A percentile compares a stretch with the other conserved stretches of the same genome.
phyloP scores from a whole-genome alignment of 1,140 invertebrate genomes.

The Lordiphosa collinella region DNA sequence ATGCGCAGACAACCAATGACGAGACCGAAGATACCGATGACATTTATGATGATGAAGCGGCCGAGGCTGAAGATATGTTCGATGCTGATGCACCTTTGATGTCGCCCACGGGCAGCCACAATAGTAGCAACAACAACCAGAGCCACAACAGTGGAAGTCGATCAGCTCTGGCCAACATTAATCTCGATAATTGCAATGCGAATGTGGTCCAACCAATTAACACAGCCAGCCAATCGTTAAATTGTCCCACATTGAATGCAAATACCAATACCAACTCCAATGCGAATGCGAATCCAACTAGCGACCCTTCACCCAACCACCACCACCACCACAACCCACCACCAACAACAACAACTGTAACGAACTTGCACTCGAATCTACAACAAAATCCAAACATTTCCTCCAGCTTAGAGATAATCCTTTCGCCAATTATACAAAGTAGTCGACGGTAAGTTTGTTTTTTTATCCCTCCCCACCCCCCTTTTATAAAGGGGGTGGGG shows the following conservation, averaged over 20 bases:
- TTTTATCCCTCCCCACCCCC: conserved; percentile 19
- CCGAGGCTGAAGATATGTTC: conserved; percentile 67
- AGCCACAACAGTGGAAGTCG: conserved; percentile 33
- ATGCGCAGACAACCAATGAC: conserved; percentile 63
- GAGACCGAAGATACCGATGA: conserved; percentile 59
- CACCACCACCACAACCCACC: conserved; percentile 34
- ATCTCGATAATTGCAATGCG: conserved; percentile 79
- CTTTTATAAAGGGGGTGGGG: background rate
- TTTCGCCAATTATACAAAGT: conserved; percentile 80
- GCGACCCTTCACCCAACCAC: conserved; percentile 24
- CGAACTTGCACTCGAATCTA: conserved; percentile 61
- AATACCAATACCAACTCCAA: conserved; percentile 50
- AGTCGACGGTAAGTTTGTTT: conserved; percentile 79
- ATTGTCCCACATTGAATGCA: conserved; percentile 70
- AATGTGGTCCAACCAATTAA: conserved; percentile 66
- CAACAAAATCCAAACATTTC: conserved; percentile 79
- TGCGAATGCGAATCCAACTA: conserved; percentile 22
- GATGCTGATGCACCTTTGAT: conserved; percentile 65
- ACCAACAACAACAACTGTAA: conserved; percentile 29
- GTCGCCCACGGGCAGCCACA: conserved; percentile 67
- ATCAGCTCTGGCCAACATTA: conserved; percentile 56
- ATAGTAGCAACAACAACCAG: conserved; percentile 42
- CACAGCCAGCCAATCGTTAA: conserved; percentile 64
- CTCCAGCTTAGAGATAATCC: conserved; percentile 79
- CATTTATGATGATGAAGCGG: conserved; percentile 49